Evolutionary conservation across 1,140 invertebrate genomes (phyloP).

Genomic region (Tribolium madens): DNA sequence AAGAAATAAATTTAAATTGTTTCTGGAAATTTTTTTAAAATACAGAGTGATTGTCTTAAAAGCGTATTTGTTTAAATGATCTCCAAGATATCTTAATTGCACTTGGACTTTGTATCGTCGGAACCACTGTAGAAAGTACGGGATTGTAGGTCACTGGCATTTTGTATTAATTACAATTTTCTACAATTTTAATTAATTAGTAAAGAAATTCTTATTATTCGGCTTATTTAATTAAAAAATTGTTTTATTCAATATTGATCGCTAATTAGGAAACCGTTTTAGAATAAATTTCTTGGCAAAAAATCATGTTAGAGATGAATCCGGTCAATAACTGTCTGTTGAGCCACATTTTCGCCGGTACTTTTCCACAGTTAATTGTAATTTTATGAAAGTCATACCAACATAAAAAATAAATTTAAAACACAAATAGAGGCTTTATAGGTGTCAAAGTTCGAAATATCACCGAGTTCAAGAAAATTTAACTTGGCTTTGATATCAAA

Average conservation of each 20-base stretch:
- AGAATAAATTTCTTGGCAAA: neutral
- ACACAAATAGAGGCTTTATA: too few relatives aligned
- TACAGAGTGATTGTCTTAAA: too few relatives aligned
- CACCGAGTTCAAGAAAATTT: too few relatives aligned
- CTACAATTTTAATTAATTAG: neutral
- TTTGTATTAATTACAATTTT: neutral
- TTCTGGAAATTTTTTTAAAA: too few relatives aligned
- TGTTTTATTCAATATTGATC: neutral
- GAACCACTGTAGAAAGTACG: neutral
- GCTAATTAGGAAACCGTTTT: neutral
- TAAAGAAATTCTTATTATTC: too few relatives aligned
- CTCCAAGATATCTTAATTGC: neutral
- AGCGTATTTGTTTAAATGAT: too few relatives aligned
- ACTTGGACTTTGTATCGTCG: neutral
- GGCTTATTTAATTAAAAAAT: too few relatives aligned
- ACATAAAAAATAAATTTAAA: too few relatives aligned
- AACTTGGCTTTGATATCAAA: too few relatives aligned
- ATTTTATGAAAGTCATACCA: too few relatives aligned
- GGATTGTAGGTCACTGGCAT: neutral
- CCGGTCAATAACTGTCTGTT: neutral
- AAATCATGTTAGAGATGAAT: neutral
- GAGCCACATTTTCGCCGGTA: neutral
- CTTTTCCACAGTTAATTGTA: neutral
- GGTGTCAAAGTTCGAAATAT: too few relatives aligned
- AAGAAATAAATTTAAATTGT: too few relatives aligned